phyloP scores from a whole-genome alignment of 2,888 invertebrate species.

The Dynastes maya region DNA sequence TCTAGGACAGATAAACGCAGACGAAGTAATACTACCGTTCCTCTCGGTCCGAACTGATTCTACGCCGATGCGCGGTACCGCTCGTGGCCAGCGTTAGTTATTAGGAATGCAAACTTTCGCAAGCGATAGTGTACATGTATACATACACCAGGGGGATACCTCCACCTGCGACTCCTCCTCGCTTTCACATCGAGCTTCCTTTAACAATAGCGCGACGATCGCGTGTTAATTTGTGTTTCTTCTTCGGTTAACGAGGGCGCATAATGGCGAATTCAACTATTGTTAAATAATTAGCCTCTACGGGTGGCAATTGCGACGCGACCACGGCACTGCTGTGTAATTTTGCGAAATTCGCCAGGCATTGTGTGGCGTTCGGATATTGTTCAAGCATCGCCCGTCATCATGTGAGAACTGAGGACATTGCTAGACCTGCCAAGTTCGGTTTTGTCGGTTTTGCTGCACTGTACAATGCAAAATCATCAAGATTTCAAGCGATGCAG shows the following conservation, averaged over 20 bases:
- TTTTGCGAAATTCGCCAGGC: constrained; percentile 20
- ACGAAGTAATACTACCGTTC: too few relatives aligned
- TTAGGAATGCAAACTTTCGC: too few relatives aligned
- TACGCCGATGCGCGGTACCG: too few relatives aligned
- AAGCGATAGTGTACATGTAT: too few relatives aligned
- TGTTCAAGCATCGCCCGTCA: neutral
- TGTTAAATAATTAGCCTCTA: constrained; percentile 31
- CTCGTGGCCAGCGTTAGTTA: too few relatives aligned
- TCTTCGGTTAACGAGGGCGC: constrained; percentile 20
- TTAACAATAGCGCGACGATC: constrained; percentile 31
- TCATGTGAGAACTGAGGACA: neutral
- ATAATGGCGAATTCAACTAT: constrained; percentile 33
- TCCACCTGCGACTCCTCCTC: neutral
- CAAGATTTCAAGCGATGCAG: neutral
- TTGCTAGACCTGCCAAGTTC: constrained; percentile 3
- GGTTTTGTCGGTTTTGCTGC: neutral
- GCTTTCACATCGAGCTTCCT: neutral
- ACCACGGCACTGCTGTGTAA: neutral
- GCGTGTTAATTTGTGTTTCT: constrained; percentile 40
- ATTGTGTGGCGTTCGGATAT: constrained; percentile 21
- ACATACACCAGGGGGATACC: neutral
- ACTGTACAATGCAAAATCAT: neutral
- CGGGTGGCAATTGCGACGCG: neutral
- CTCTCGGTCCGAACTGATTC: too few relatives aligned
- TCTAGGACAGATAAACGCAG: too few relatives aligned